Base-by-base conservation (phyloP, 2,797 vertebrate genomes). In the Anolis apletophallus region DNA sequence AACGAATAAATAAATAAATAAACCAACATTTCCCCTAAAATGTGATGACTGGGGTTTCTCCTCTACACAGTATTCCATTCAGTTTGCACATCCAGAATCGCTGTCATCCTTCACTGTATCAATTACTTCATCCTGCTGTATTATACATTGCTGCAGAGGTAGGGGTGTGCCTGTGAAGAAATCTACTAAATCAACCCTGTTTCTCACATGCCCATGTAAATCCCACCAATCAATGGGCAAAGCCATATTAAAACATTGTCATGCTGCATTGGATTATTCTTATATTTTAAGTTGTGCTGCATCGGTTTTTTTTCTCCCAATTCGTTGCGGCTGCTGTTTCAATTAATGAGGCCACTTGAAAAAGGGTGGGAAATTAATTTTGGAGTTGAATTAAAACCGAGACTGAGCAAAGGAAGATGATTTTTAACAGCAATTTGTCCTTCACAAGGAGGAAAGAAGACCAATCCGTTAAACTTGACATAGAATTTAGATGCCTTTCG, bases 401-500 rank as follows among this genome's bases (percentile, higher is more conserved):
- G 69, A 81, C 76, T 13, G 13, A 82, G 75, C 1, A 40, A 72
- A 50, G 67, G 32, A 72, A 79, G 85, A 50, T 0, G 0, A 72
- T 81, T 90, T 87, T 92, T 88, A 13, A 14, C 74, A 80, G 90
- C 87, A 90, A 83, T 89, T 83, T 5, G 88, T 84, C 93, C 93
- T 94, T 94, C 91, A 91, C 13, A 40, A 90, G 85, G 83, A 86
- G 40, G 92, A 90, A 74, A 86, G 52, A 83, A 84, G 82, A 83
- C 80, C 84, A 82, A 86, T 87, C 69, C 84, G 52, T 76, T 78
- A 67, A 74, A 71, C 86, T 89, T 90, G 87, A 85, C 88, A 80
- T 68, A 86, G 90, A 83, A 86, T 87, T 85, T 80, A 55, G 86
- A 76, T 87, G 61, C 74, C 78, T 91, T 81, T 88, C 75, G 1